Percentiles rank a stretch among this genome's conserved stretches.
Evolutionary conservation across 30 jellyfish, hydroid and myxozoan species (phyloP).

Genomic region (Cassiopea xamachana): DNA sequence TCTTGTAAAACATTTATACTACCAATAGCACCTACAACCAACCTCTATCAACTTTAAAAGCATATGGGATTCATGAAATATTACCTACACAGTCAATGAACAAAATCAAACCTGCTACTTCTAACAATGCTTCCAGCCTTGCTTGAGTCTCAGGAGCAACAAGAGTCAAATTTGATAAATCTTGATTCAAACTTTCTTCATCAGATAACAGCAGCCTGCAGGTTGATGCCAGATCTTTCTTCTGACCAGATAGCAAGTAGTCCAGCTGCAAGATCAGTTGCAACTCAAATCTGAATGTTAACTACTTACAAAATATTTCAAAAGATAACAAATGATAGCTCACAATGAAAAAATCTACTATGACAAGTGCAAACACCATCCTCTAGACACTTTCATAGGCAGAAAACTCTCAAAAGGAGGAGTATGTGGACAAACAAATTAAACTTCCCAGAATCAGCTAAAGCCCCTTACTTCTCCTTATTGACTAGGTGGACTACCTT

Average conservation of each 20-base stretch:
- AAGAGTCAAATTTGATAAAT: constrained; percentile 85
- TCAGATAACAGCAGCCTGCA: constrained; percentile 87
- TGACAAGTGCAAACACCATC: no score
- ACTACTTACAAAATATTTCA: no score
- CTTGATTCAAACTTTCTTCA: constrained; percentile 83
- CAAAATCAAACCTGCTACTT: constrained; percentile 90
- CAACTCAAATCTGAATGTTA: no score
- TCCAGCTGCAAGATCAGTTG: constrained; percentile 38
- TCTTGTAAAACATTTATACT: no score
- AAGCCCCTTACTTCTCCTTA: no score
- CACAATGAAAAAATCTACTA: no score
- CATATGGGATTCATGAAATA: background rate
- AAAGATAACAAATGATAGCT: no score
- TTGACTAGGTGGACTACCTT: no score
- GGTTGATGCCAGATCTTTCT: constrained; percentile 83
- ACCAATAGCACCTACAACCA: background rate
- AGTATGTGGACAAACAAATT: no score
- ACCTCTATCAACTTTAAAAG: background rate
- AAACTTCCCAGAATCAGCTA: no score
- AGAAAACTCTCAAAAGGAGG: no score
- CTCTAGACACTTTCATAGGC: no score
- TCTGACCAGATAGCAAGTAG: constrained; percentile 68
- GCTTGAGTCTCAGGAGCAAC: constrained; percentile 99
- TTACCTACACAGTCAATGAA: background rate
- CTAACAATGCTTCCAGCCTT: constrained; percentile 93